These are phyloP conservation scores for Grammomys surdaster DNA, from an alignment of 2,113 vertebrate genomes.

Conservation along the genomic window DNA sequence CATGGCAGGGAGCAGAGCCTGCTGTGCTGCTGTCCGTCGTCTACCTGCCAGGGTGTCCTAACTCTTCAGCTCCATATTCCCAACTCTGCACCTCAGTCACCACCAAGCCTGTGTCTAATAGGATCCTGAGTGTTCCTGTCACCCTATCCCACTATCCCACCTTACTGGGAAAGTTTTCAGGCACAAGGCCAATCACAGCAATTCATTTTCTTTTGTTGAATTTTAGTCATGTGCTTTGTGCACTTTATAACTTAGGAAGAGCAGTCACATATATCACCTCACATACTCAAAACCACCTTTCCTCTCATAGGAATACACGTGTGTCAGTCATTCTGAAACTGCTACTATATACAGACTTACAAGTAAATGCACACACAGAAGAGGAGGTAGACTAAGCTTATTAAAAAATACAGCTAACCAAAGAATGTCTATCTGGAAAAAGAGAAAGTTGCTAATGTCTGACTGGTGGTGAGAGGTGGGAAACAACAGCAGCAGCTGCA, in stretches of 20 bases:
- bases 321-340: not conserved
- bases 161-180: not conserved
- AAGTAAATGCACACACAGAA: not conserved
- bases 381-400: not conserved
- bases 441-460: not conserved
- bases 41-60: not conserved
- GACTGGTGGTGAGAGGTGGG: not conserved
- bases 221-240: slow-evolving; percentile 29
- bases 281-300: slow-evolving; percentile 12
- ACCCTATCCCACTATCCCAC: not conserved
- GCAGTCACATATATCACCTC: not conserved
- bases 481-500: not conserved
- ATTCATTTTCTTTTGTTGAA: slow-evolving; percentile 48
- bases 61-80: too few relatives aligned
- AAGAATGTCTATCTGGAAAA: not conserved
- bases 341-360: not conserved
- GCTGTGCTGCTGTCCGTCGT: not conserved
- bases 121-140: not conserved
- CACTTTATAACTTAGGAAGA: slow-evolving; percentile 14
- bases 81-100: not conserved
- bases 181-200: slow-evolving; percentile 27
- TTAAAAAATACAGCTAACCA: not conserved
- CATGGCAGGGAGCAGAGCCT: not conserved
- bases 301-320: not conserved
- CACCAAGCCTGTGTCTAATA: not conserved